phyloP scores from a whole-genome alignment of 2,113 vertebrate genomes.

The Scomber colias region DNA sequence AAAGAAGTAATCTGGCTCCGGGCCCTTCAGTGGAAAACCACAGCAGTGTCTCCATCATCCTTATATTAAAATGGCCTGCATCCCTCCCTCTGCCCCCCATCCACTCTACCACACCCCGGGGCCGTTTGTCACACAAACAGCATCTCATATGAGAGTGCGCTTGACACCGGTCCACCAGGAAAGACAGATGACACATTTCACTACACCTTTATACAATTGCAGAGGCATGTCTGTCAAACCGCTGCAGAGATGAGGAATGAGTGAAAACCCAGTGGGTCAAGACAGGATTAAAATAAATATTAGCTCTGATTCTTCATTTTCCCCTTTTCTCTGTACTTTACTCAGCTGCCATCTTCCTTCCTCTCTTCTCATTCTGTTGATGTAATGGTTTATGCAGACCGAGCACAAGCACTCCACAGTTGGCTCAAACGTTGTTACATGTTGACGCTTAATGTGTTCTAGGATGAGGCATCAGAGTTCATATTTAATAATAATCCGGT shows the following conservation, averaged over 20 bases:
- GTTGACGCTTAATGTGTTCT: slow-evolving; percentile 8
- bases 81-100: slow-evolving; percentile 48
- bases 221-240: slow-evolving; percentile 49
- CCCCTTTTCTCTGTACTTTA: not conserved
- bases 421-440: slow-evolving; percentile 31
- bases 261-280: slow-evolving; percentile 31
- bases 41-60: slow-evolving; percentile 69
- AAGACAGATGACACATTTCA: slow-evolving; percentile 63
- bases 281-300: slow-evolving; percentile 5
- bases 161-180: slow-evolving; percentile 60
- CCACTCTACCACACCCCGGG: slow-evolving; percentile 43
- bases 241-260: slow-evolving; percentile 11
- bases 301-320: slow-evolving; percentile 12
- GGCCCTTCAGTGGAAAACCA: slow-evolving; percentile 53
- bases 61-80: slow-evolving; percentile 73
- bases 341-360: slow-evolving; percentile 19
- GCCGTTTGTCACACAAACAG: slow-evolving; percentile 68
- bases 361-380: slow-evolving; percentile 2
- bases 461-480: slow-evolving; percentile 24
- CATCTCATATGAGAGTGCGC: slow-evolving; percentile 47
- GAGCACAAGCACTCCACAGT: slow-evolving; percentile 1
- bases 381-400: not conserved
- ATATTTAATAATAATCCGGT: slow-evolving; percentile 23
- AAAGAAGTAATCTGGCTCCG: slow-evolving; percentile 59
- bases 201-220: slow-evolving; percentile 43